Percentiles rank a stretch among this genome's conserved stretches.
phyloP scores from a whole-genome alignment of 2,113 vertebrate species.

The Tenrec ecaudatus region DNA sequence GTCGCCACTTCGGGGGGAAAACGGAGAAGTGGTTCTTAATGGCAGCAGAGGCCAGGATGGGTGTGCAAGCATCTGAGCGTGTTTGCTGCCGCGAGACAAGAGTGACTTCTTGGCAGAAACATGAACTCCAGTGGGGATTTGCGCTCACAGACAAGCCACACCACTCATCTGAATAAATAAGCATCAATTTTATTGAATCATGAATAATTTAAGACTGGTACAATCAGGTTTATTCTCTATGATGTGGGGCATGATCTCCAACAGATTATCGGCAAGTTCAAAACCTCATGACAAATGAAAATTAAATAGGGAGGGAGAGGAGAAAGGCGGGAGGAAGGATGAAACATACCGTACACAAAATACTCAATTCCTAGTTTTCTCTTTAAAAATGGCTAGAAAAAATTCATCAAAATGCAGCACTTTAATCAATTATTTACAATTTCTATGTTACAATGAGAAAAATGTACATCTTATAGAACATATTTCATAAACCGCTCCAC shows the following conservation, averaged over 20 bases:
- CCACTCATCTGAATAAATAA: conserved; percentile 94
- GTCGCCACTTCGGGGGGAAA: neutral
- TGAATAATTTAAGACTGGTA: conserved; percentile 99
- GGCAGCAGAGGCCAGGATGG: neutral
- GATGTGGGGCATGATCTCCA: conserved; percentile 87
- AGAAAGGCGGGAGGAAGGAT: conserved; percentile 58
- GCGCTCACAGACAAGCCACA: conserved; percentile 67
- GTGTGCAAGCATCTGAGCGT: neutral
- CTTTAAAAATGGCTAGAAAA: conserved; percentile 98
- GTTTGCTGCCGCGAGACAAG: neutral
- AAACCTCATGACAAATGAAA: conserved; percentile 91
- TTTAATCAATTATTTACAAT: conserved; percentile 96
- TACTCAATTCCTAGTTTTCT: conserved; percentile 95
- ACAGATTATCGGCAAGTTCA: conserved; percentile 89
- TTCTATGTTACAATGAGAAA: conserved; percentile 95
- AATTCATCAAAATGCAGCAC: conserved; percentile 95
- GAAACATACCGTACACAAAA: conserved; percentile 96
- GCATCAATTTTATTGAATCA: conserved; percentile 98
- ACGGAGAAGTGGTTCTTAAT: rapidly evolving
- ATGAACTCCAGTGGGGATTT: neutral
- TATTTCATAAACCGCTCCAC: conserved; percentile 90
- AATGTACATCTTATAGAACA: conserved; percentile 95
- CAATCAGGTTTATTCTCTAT: conserved; percentile 94
- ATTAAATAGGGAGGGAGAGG: conserved; percentile 88
- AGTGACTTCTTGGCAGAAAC: neutral